Evolutionary conservation across 1,140 invertebrate genomes (phyloP), one percentile per base, ranked within the genome.

Genomic region (Anoplophora glabripennis): DNA sequence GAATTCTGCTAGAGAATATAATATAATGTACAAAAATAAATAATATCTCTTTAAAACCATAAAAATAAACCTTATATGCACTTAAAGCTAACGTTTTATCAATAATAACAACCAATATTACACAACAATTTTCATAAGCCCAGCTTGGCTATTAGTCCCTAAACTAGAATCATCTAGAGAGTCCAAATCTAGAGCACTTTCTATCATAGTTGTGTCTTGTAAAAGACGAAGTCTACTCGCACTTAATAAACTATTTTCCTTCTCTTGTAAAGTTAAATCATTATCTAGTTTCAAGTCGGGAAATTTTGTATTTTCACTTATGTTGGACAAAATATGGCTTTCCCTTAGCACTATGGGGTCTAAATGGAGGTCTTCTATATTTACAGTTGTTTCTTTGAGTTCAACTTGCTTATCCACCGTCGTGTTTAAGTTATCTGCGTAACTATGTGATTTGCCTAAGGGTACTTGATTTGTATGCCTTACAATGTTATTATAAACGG

Each of bases 171-270:
- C 88, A 71, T 88, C 86, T 51, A 89, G 76, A 56, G 89, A 90
- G 75, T 93, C 91, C 55, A 92, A 80, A 79, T 93, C 90, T 53
- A 93, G 78, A 8, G 89, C 89, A 18, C 89, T 90, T 68, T 91
- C 89, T 68, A 92, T 92, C 89, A 92, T 91, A 5, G 89, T 92
- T 11, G 88, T 89, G 73, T 90, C 88, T 66, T 90, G 88, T 54
- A 91, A 78, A 59, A 91, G 76, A 63, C 85, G 79, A 66, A 91
- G 78, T 62, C 84, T 81, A 68, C 84, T 88, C 1, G 84, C 84
- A 61, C 78, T 80, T 52, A 75, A 68, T 59, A 71, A 62, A 58
- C 62, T 69, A 45, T 74, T 76, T 46, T 75, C 74, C 53, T 74
- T 73, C 7, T 76, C 74, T 41, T 68, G 66, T 10, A 63, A 17